A percentile compares a stretch with the other conserved stretches of the same genome.
phyloP scores from a whole-genome alignment of 1,140 invertebrate species.

The Gonioctena quinquepunctata region DNA sequence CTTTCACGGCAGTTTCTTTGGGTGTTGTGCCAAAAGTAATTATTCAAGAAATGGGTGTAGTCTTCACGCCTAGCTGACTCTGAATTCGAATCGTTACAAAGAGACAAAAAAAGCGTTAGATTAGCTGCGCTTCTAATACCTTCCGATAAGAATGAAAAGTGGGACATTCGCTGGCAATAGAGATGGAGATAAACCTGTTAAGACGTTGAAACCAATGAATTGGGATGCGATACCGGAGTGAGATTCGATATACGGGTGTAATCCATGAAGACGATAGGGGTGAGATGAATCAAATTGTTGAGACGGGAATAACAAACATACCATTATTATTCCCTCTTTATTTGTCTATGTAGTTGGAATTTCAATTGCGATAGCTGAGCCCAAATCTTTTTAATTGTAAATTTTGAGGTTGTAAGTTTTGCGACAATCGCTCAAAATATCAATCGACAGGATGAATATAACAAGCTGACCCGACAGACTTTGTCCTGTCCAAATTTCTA shows the following conservation, averaged over 20 bases:
- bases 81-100: background rate
- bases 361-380: too few species aligned
- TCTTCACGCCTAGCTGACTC: background rate
- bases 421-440: too few species aligned
- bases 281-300: background rate
- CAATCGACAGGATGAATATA: too few species aligned
- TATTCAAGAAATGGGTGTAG: too few species aligned
- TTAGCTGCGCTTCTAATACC: background rate
- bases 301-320: background rate
- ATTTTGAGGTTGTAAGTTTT: too few species aligned
- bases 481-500: too few species aligned
- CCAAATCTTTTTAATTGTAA: too few species aligned
- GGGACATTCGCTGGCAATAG: constrained; percentile 1
- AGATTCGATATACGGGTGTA: constrained; percentile 4
- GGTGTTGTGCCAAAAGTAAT: too few species aligned
- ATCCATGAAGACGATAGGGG: background rate
- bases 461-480: too few species aligned
- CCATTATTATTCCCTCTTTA: too few species aligned
- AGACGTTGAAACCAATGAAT: constrained; percentile 16
- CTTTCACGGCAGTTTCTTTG: too few species aligned
- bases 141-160: constrained; percentile 17
- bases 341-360: too few species aligned
- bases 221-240: constrained; percentile 9
- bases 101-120: constrained; percentile 3
- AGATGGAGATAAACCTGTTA: constrained; percentile 12